A percentile compares a stretch with the other conserved stretches of the same genome.
These are phyloP conservation scores for Maniola hyperantus DNA, from an alignment of 2,888 invertebrate species.

Conservation along the genomic window DNA sequence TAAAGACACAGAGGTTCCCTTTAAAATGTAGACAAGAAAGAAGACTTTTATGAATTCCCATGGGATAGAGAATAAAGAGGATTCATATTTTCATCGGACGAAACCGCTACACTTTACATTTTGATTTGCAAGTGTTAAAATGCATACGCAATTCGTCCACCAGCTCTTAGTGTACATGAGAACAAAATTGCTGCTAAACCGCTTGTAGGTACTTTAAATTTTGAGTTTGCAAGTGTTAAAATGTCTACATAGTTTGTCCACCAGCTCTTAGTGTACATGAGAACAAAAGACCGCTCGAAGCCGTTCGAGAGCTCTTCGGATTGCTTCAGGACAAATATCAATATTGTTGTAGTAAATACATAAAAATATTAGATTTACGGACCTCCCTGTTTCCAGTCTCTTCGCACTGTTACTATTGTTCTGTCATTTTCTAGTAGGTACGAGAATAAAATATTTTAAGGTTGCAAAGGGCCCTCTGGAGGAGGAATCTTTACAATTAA, in stretches of 20 bases:
- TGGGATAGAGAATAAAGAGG: no score
- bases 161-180: conserved; percentile 22
- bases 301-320: conserved; percentile 36
- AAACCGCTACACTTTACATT: no score
- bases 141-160: not conserved
- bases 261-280: conserved; percentile 18
- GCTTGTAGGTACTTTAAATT: no score
- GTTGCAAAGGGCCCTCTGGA: no score
- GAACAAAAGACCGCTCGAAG: conserved; percentile 37
- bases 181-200: no score
- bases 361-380: conserved; percentile 35
- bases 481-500: no score
- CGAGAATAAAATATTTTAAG: no score
- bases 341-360: conserved; percentile 37
- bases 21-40: no score
- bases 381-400: conserved; percentile 4
- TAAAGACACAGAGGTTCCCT: no score
- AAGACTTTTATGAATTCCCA: no score
- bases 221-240: not conserved
- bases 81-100: no score
- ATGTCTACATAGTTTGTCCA: no score
- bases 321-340: conserved; percentile 37
- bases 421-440: not conserved
- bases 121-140: not conserved
- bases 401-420: conserved; percentile 6